Evolutionary conservation across 2,888 invertebrate genomes (phyloP), one percentile per base, ranked within the genome.

Genomic region (Cremastobaeus sp.): DNA sequence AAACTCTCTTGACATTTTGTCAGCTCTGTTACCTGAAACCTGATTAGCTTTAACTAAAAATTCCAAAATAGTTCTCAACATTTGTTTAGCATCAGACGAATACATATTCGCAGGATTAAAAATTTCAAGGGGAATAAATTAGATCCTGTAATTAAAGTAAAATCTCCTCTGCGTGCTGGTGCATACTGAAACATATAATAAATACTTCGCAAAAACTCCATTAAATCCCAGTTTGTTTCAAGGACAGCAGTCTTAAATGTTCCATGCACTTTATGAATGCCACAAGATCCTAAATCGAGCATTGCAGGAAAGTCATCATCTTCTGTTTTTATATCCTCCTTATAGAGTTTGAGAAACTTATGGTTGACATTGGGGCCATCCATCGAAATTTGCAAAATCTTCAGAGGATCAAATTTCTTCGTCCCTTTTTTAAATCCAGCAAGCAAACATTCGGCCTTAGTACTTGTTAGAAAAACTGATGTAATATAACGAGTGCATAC

Each of bases 241-340:
- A 37, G 6, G 18, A 52, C 37, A 1, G 30, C 50, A 30, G 43
- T 11, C 60, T 78, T 79, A 18, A 83, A 79, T 39, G 81, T 79
- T 15, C 82, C 76, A 73, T 83, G 80, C 9, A 81, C 69, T 15
- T 75, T 71, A 68, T 82, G 82, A 3, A 84, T 75, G 9, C 80
- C 81, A 54, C 83, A 83, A 30, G 70, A 74, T 20, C 83, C 82
- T 45, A 83, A 72, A 21, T 82, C 76, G 8, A 83, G 14, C 30
- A 62, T 18, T 30, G 32, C 41, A 3, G 50, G 32, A 50, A 4
- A 0, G 17, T 50, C 12, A 14, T 14, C 18, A 9, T 62, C 17
- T 0, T 39, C 8, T 21, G 25, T 12, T 30, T 39, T 59, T n/a
- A 52, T 11, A 9, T 47, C 41, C 3, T 34, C 48, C 21, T 59